Conservation (phyloP, 2,797 vertebrate genomes). For the Coilia nasus region DNA sequence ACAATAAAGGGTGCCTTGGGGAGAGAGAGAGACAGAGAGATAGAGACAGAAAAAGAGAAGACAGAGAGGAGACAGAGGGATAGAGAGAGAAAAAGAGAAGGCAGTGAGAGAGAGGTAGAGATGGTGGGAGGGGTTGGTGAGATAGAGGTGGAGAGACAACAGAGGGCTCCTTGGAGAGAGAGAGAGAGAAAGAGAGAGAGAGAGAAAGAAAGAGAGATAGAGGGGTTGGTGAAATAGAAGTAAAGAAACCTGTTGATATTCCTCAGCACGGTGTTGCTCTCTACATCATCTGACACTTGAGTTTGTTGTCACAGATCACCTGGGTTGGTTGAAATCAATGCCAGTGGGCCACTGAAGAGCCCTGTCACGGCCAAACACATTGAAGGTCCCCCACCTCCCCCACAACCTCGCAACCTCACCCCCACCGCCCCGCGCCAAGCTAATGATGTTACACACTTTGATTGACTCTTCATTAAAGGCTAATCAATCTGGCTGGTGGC, state of each 20-base stretch:
- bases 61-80: too few relatives aligned
- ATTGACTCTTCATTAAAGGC: conserved; percentile 74
- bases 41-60: too few relatives aligned
- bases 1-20: too few relatives aligned
- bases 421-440: conserved; percentile 57
- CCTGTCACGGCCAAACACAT: conserved; percentile 4
- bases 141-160: too few relatives aligned
- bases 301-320: background rate
- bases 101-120: too few relatives aligned
- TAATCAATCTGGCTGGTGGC: conserved; percentile 64
- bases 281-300: background rate
- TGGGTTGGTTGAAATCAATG: background rate
- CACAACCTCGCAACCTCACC: conserved; percentile 36
- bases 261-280: background rate
- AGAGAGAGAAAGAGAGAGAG: too few relatives aligned
- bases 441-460: conserved; percentile 74
- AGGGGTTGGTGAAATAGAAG: background rate
- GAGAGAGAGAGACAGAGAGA: too few relatives aligned
- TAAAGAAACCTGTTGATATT: background rate
- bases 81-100: too few relatives aligned
- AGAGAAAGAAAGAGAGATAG: too few relatives aligned
- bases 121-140: too few relatives aligned
- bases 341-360: background rate
- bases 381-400: background rate
- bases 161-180: too few relatives aligned